Evolutionary conservation across 2,113 vertebrate species (phyloP).

Genomic region (Monarcha castaneiventris): DNA sequence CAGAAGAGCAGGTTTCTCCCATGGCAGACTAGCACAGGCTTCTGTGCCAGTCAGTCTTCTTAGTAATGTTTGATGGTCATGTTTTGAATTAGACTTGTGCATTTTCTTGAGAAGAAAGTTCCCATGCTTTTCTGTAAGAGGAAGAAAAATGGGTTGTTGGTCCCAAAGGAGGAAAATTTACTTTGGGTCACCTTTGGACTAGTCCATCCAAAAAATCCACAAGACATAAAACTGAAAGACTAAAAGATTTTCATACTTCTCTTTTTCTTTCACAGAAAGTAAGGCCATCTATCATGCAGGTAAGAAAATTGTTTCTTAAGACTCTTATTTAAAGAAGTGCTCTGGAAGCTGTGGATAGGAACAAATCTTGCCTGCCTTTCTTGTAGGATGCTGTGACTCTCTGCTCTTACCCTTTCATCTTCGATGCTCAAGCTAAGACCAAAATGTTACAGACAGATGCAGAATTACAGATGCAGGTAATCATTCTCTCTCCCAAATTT

Average conservation of each 20-base stretch:
- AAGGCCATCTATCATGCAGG: constrained; percentile 88
- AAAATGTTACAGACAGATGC: constrained; percentile 98
- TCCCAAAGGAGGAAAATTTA: neutral
- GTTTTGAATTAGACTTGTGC: neutral
- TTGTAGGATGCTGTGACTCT: constrained; percentile 88
- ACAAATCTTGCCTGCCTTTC: neutral
- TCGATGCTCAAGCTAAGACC: constrained; percentile 96
- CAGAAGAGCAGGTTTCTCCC: neutral
- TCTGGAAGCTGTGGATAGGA: neutral
- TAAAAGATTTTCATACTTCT: constrained; percentile 17
- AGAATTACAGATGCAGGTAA: constrained; percentile 97
- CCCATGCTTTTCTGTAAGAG: neutral
- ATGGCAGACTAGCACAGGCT: neutral
- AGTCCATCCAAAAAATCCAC: neutral
- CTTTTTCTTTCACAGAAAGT: constrained; percentile 80
- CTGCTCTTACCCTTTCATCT: constrained; percentile 96
- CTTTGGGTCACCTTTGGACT: neutral
- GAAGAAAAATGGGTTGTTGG: neutral
- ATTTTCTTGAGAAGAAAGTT: neutral
- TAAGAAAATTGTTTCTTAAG: constrained; percentile 48
- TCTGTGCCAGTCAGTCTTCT: neutral
- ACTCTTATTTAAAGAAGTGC: neutral
- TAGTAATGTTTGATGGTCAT: neutral
- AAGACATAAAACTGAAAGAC: neutral
- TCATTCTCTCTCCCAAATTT: neutral